Evolutionary conservation across 2,113 vertebrate species (phyloP).

Genomic region (Sinocyclocheilus rhinocerous): DNA sequence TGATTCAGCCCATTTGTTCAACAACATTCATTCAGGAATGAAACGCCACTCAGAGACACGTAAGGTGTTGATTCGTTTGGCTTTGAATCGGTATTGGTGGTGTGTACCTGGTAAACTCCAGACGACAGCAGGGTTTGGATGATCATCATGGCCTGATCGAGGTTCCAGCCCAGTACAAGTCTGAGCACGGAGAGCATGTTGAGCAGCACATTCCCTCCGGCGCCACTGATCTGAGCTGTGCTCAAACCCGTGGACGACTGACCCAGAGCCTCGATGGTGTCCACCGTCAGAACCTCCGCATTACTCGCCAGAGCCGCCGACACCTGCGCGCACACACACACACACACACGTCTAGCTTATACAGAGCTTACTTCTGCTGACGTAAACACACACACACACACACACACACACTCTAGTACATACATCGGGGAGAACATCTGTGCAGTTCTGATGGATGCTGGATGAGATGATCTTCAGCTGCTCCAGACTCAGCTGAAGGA

Average conservation of each 20-base stretch:
- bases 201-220: slow-evolving; percentile 33
- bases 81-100: not conserved
- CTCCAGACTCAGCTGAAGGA: slow-evolving; percentile 52
- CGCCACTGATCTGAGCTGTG: slow-evolving; percentile 55
- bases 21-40: not conserved
- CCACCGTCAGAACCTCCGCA: slow-evolving; percentile 49
- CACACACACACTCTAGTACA: not conserved
- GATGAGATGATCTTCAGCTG: slow-evolving; percentile 45
- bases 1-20: not conserved
- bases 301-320: slow-evolving; percentile 65
- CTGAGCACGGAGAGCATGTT: slow-evolving; percentile 53
- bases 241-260: slow-evolving; percentile 59
- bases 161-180: slow-evolving; percentile 62
- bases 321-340: slow-evolving; percentile 59
- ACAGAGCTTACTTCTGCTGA: not conserved
- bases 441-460: slow-evolving; percentile 63
- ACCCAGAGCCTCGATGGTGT: slow-evolving; percentile 60
- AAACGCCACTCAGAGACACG: not conserved
- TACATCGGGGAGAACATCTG: slow-evolving; percentile 63
- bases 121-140: slow-evolving; percentile 58
- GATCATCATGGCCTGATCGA: slow-evolving; percentile 67
- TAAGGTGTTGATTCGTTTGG: not conserved
- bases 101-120: slow-evolving; percentile 63
- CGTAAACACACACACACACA: not conserved
- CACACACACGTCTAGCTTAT: slow-evolving; percentile 39